Evolutionary conservation across 2,888 invertebrate species (phyloP).

Genomic region (Ypsolopha scabrella): DNA sequence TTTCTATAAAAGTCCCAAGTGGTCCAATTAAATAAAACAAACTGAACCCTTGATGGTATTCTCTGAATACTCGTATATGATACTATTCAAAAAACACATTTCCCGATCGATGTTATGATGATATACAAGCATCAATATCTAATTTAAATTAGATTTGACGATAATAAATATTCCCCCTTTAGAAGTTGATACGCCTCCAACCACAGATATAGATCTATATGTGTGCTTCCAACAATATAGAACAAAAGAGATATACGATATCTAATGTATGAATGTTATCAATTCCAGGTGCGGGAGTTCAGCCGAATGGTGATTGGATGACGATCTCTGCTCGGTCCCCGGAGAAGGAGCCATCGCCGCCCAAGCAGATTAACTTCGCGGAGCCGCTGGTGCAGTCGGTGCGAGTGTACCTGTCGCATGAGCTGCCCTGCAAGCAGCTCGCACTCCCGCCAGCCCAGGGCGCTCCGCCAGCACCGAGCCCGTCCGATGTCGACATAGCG

Average conservation of each 20-base stretch:
- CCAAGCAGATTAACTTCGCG: conserved; percentile 48
- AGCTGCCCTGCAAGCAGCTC: conserved; percentile 48
- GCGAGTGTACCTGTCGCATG: conserved; percentile 55
- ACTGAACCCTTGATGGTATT: too few species aligned
- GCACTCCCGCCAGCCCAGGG: conserved; percentile 31
- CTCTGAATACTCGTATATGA: too few species aligned
- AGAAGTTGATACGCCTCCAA: too few species aligned
- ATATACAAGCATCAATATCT: too few species aligned
- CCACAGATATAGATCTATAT: too few species aligned
- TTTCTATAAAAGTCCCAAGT: too few species aligned
- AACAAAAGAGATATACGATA: neutral
- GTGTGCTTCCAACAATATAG: too few species aligned
- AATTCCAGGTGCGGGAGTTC: conserved; percentile 54
- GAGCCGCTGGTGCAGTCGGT: conserved; percentile 64
- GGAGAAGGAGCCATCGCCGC: conserved; percentile 50
- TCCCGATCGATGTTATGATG: too few species aligned
- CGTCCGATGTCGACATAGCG: conserved; percentile 55
- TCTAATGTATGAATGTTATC: conserved; percentile 12
- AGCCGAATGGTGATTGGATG: conserved; percentile 66
- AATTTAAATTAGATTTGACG: too few species aligned
- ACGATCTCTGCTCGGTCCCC: conserved; percentile 59
- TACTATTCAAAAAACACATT: too few species aligned
- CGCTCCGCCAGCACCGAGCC: conserved; percentile 18
- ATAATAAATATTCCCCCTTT: too few species aligned
- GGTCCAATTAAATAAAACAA: too few species aligned